These are phyloP conservation scores for Rhea pennata DNA, from an alignment of 2,113 vertebrate genomes.

Conservation along the genomic window DNA sequence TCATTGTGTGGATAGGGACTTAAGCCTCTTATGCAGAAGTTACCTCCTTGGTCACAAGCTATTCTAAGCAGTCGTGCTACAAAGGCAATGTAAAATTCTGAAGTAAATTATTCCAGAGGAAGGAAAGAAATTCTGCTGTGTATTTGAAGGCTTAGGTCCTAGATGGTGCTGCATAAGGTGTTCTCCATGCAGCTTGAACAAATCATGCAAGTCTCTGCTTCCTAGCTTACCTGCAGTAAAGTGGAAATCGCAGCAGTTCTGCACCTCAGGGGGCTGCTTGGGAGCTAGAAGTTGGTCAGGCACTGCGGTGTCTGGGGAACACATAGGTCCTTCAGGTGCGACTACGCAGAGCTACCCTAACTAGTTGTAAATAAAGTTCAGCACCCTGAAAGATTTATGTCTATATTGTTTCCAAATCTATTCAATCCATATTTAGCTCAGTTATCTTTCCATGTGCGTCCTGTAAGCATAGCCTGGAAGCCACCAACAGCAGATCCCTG, in stretches of 20 bases:
- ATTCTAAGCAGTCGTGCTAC: no score
- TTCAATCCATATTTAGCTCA: neutral
- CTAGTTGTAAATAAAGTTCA: neutral
- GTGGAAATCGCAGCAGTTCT: neutral
- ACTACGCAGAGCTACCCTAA: neutral
- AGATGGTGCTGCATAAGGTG: no score
- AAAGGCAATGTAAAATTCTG: no score
- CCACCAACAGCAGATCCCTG: rapidly evolving
- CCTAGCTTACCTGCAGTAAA: neutral
- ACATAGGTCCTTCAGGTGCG: neutral
- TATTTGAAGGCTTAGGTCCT: no score
- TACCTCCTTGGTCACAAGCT: no score
- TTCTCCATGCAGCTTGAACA: no score
- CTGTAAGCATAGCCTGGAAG: neutral
- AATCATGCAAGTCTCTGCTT: neutral
- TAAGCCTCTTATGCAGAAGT: no score
- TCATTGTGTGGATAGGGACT: neutral
- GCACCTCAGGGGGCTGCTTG: rapidly evolving
- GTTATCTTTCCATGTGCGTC: neutral
- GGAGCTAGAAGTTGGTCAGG: neutral
- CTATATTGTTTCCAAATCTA: neutral
- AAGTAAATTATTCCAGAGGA: no score
- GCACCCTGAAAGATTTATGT: neutral
- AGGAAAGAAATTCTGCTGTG: no score
- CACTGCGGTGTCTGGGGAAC: neutral